A percentile compares a stretch with the other conserved stretches of the same genome.
phyloP scores from a whole-genome alignment of 2,888 invertebrate species.

The Drosophila cyrtoloma region DNA sequence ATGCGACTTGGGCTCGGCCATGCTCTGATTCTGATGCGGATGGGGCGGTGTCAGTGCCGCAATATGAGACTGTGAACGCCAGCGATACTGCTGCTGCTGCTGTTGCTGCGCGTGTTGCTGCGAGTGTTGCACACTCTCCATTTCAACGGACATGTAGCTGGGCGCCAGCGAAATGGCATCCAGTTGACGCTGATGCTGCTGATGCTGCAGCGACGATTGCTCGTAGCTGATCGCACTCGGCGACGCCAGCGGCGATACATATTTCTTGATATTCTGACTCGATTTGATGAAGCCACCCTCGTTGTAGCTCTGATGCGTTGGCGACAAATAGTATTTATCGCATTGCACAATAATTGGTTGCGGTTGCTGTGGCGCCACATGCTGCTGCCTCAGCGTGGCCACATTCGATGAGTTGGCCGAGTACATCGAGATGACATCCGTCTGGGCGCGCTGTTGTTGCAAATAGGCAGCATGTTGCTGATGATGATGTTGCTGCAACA shows the following conservation, averaged over 20 bases:
- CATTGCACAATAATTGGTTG: slow-evolving; percentile 83
- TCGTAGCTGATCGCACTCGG: slow-evolving; percentile 70
- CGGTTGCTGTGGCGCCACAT: slow-evolving; percentile 72
- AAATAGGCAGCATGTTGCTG: slow-evolving; percentile 28
- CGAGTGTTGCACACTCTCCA: slow-evolving; percentile 56
- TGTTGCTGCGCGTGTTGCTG: slow-evolving; percentile 45
- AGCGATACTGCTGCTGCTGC: slow-evolving; percentile 69
- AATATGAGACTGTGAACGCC: slow-evolving; percentile 80
- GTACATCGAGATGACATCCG: slow-evolving; percentile 77
- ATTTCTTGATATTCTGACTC: slow-evolving; percentile 84
- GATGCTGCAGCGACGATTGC: slow-evolving; percentile 54
- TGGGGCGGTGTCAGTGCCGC: slow-evolving; percentile 69
- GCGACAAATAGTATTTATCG: slow-evolving; percentile 84
- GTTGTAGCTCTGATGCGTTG: slow-evolving; percentile 82
- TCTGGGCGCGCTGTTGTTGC: slow-evolving; percentile 47
- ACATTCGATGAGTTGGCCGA: slow-evolving; percentile 83
- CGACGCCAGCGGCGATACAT: slow-evolving; percentile 81
- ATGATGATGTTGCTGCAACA: slow-evolving; percentile 48
- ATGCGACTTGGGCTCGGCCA: slow-evolving; percentile 74
- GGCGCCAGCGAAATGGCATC: slow-evolving; percentile 82
- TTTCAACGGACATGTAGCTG: slow-evolving; percentile 78
- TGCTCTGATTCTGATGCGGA: slow-evolving; percentile 47
- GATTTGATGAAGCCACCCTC: slow-evolving; percentile 84
- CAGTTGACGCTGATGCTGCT: slow-evolving; percentile 61
- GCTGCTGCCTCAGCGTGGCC: slow-evolving; percentile 80